Conservation (phyloP, 2,888 invertebrate genomes). For the Hydrotaea cyrtoneurina region DNA sequence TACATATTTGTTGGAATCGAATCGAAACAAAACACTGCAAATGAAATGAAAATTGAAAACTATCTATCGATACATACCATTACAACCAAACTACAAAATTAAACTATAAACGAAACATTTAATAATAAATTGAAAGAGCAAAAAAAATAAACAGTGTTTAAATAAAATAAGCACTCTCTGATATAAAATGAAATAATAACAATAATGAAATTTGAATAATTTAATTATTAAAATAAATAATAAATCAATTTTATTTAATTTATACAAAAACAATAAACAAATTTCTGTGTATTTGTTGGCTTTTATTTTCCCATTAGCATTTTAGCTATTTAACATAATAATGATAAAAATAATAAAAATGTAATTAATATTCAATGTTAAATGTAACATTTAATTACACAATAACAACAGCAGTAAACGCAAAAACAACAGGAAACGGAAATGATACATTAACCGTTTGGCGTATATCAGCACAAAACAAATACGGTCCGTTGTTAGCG, state of each 20-base stretch:
- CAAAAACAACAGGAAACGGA: not conserved
- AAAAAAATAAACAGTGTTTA: slow-evolving; percentile 21
- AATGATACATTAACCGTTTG: not conserved
- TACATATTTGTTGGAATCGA: not conserved
- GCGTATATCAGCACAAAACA: not conserved
- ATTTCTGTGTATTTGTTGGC: slow-evolving; percentile 13
- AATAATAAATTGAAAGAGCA: not conserved
- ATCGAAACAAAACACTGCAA: not conserved
- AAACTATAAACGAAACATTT: slow-evolving; percentile 19
- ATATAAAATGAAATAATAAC: slow-evolving; percentile 47
- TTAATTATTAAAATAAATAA: slow-evolving; percentile 58
- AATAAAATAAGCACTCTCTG: slow-evolving; percentile 47
- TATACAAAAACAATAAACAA: slow-evolving; percentile 43
- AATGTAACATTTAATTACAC: slow-evolving; percentile 25
- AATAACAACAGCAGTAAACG: not conserved
- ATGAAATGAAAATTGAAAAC: not conserved
- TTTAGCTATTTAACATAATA: slow-evolving; percentile 38
- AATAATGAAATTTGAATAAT: slow-evolving; percentile 54
- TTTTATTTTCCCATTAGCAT: slow-evolving; percentile 35
- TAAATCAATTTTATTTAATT: slow-evolving; percentile 56
- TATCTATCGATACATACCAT: not conserved
- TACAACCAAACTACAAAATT: not conserved
- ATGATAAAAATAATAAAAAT: not conserved
- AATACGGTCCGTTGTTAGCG: too few relatives aligned
- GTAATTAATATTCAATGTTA: slow-evolving; percentile 32